Base-by-base conservation (phyloP, 2,113 vertebrate species). In the Corvus hawaiiensis region DNA sequence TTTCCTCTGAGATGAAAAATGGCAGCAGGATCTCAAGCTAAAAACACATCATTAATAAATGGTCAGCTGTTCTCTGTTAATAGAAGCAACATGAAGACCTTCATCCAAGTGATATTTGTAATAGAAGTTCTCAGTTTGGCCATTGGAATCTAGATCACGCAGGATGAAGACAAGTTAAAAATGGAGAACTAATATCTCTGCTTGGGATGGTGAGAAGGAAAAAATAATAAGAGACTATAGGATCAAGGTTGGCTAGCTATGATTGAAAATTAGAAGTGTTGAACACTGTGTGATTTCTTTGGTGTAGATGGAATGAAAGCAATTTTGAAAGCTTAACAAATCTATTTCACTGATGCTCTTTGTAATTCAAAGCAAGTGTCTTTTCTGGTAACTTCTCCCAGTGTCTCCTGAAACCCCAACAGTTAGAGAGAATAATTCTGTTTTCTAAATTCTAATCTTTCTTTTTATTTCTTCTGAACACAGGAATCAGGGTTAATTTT, bases 241-340 rank as follows among this genome's bases (percentile, higher is more conserved):
- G 78, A 93, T 84, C 52, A 52, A 82, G 41, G 30, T 16, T 95
- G 78, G 21, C 69, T 84, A 59, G 39, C 78, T 84, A 62, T 89
- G 77, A 89, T n/a, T 95, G 87, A 94, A 95, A 95, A 95, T 94
- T 95, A 89, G 48, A 79, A 85, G 74, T 48, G 48, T 87, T 95
- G 69, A 94, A 81, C 87, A 48, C 54, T 87, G 48, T 90, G 63
- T 84, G 74, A 94, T 96, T 94, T 96, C 81, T 95, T 87, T 87
- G 41, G 41, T 87, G 74, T 89, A 79, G 81, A 91, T 89, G 66
- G 58, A 91, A 90, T 61, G 71, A 93, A 94, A 94, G 46, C 73
- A 94, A 82, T 95, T 96, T 81, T 74, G 61, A 79, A 88, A 92
- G 56, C 69, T 87, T 94, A 93, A 85, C 48, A 89, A 89, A 64